Conservation (phyloP, 2,113 vertebrate species). For the Mugil cephalus region DNA sequence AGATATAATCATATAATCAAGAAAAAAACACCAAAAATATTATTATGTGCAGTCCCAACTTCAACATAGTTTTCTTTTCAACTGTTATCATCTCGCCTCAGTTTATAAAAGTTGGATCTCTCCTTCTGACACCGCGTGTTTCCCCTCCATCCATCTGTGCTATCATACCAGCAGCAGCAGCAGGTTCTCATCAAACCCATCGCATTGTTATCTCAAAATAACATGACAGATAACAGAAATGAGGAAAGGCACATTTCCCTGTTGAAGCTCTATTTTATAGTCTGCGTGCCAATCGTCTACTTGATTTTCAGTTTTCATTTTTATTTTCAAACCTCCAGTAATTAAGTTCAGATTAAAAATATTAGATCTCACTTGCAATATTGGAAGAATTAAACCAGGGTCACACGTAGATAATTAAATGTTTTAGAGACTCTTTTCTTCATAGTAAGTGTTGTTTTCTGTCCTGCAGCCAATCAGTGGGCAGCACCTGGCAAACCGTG, state of each 20-base stretch:
- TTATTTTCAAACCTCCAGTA: neutral
- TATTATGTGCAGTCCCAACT: neutral
- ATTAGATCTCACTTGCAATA: neutral
- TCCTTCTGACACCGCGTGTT: neutral
- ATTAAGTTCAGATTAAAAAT: neutral
- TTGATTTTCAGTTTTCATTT: neutral
- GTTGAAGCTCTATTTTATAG: too few relatives aligned
- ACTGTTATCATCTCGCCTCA: neutral
- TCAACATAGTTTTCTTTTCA: too few relatives aligned
- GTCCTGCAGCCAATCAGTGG: constrained; percentile 86
- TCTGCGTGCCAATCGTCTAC: neutral
- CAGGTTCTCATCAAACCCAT: constrained; percentile 21
- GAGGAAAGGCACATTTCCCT: constrained; percentile 1
- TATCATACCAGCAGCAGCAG: constrained; percentile 11
- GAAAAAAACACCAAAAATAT: neutral
- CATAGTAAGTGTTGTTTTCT: neutral
- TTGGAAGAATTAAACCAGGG: neutral
- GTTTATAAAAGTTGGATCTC: neutral
- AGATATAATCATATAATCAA: neutral
- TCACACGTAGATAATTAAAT: neutral
- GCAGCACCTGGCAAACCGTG: constrained; percentile 93
- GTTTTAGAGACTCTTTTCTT: neutral
- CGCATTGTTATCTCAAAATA: constrained; percentile 36
- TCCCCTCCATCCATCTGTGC: constrained; percentile 1
- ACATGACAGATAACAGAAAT: constrained; percentile 33